Percentiles rank a stretch among this genome's conserved stretches.
These are phyloP conservation scores for Rhyacophila evoluta DNA, from an alignment of 2,888 invertebrate genomes.

Conservation along the genomic window DNA sequence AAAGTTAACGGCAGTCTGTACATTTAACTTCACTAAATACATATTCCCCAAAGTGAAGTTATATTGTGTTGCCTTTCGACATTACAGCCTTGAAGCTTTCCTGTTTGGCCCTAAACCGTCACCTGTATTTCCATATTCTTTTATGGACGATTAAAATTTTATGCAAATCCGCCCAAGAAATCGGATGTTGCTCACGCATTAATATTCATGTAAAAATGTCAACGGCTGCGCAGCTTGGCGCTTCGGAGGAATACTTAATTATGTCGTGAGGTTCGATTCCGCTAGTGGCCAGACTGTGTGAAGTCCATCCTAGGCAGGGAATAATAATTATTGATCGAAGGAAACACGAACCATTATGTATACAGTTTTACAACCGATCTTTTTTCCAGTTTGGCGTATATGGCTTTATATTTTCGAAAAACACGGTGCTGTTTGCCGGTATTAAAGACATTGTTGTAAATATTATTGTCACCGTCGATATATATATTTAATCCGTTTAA, in stretches of 20 bases:
- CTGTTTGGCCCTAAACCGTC: not conserved
- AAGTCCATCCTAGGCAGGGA: not conserved
- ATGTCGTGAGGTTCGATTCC: slow-evolving; percentile 37
- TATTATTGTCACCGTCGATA: too few relatives aligned
- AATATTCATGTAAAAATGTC: slow-evolving; percentile 54
- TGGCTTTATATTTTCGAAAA: too few relatives aligned
- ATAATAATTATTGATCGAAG: not conserved
- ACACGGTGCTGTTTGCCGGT: too few relatives aligned
- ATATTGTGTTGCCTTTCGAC: too few relatives aligned
- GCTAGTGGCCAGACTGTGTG: not conserved
- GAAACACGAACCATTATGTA: too few relatives aligned
- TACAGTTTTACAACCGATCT: too few relatives aligned
- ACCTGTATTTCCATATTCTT: slow-evolving; percentile 17
- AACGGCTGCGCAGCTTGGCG: slow-evolving; percentile 26
- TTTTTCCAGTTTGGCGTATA: too few relatives aligned
- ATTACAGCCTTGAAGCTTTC: not conserved
- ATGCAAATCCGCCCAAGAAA: slow-evolving; percentile 54
- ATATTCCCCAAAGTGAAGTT: too few relatives aligned
- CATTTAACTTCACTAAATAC: too few relatives aligned
- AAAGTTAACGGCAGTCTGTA: too few relatives aligned
- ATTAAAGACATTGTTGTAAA: too few relatives aligned
- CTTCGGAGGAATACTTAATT: slow-evolving; percentile 49
- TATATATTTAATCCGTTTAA: too few relatives aligned
- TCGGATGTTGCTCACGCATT: slow-evolving; percentile 51
- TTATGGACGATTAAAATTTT: slow-evolving; percentile 46